Percentiles rank a stretch among this genome's conserved stretches.
phyloP scores from a whole-genome alignment of 1,140 invertebrate genomes.

The Bombus haemorrhoidalis region DNA sequence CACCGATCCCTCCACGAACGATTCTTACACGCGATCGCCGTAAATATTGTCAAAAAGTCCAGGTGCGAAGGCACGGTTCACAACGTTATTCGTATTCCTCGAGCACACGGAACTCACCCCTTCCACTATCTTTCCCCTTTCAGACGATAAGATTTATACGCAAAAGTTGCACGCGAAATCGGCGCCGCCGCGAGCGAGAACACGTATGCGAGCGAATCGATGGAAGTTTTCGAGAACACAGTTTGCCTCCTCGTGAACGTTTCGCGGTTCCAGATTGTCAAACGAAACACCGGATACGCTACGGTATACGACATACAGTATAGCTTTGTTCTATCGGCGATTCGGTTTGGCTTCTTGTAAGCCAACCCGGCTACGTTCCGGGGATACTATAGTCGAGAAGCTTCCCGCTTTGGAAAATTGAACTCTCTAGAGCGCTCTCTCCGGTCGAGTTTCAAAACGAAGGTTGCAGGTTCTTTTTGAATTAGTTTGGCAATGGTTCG shows the following conservation, averaged over 20 bases:
- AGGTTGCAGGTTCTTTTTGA: no score
- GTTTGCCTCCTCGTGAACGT: background rate
- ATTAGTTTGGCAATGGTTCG: no score
- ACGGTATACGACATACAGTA: background rate
- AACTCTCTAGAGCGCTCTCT: background rate
- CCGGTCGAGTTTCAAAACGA: no score
- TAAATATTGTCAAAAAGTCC: conserved; percentile 21
- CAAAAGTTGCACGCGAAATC: conserved; percentile 27
- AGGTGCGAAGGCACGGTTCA: conserved; percentile 4
- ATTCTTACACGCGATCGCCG: background rate
- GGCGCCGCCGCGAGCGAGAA: background rate
- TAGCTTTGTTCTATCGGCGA: background rate
- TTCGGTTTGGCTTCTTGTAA: background rate
- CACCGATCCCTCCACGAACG: background rate
- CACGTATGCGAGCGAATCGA: conserved; percentile 10
- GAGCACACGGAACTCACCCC: background rate
- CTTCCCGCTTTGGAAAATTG: background rate
- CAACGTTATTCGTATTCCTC: conserved; percentile 44
- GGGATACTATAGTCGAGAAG: no score
- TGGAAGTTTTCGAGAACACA: conserved; percentile 16
- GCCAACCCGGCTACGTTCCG: background rate
- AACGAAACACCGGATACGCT: background rate
- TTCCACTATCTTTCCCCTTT: background rate
- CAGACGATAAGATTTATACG: conserved; percentile 35
- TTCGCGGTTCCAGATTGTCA: background rate